phyloP scores from a whole-genome alignment of 2,113 vertebrate species.

The Irena cyanogastra region DNA sequence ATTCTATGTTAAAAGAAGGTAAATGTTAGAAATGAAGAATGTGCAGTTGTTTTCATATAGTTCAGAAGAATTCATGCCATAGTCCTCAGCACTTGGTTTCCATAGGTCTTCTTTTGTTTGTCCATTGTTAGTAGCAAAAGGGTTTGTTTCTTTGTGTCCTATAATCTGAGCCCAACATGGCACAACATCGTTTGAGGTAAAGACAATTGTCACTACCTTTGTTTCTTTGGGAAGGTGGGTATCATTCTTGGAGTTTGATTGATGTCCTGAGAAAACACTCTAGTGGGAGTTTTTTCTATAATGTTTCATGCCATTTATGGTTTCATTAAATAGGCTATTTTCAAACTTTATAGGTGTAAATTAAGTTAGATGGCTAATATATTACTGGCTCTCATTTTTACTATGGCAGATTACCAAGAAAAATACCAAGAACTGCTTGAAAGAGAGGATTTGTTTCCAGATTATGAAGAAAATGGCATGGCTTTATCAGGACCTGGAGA shows the following conservation, averaged over 20 bases:
- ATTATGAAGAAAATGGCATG: conserved; percentile 85
- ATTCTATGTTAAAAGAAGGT: background rate
- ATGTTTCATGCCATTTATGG: background rate
- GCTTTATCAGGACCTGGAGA: conserved; percentile 76
- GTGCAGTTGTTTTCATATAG: background rate
- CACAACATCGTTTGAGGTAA: background rate
- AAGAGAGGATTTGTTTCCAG: conserved; percentile 85
- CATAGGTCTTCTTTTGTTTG: background rate
- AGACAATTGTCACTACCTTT: background rate
- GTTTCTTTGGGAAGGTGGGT: background rate
- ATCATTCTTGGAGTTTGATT: background rate
- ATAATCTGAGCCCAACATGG: background rate
- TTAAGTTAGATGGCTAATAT: background rate
- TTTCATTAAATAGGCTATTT: background rate
- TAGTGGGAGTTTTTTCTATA: background rate
- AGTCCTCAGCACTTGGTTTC: background rate
- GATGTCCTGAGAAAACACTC: background rate
- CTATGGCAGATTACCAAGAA: conserved; percentile 87
- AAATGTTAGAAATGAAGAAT: background rate
- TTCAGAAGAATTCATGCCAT: background rate
- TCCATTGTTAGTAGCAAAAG: background rate
- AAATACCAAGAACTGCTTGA: conserved; percentile 96
- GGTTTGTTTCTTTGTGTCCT: background rate
- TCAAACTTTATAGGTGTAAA: background rate
- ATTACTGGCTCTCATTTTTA: background rate